Evolutionary conservation across 2,113 vertebrate genomes (phyloP).

Genomic region (Rousettus leschenaultii): DNA sequence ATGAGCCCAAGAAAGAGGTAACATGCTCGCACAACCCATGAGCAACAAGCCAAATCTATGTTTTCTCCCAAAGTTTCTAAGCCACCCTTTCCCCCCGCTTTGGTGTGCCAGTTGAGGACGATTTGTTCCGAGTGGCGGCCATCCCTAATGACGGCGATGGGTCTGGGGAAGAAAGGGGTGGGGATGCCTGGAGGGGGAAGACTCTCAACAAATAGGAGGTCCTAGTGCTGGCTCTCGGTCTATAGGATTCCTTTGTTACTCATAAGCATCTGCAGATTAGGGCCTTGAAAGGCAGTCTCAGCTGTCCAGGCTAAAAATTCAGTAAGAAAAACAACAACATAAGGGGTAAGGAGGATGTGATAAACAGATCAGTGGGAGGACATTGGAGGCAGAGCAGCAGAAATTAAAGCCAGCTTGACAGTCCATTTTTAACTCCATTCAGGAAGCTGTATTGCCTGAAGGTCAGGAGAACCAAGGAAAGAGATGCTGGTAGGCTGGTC

Average conservation of each 20-base stretch:
- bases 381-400: conserved; percentile 13
- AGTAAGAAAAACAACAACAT: conserved; percentile 15
- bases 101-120: neutral
- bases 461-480: conserved; percentile 36
- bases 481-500: conserved; percentile 28
- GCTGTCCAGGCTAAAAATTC: conserved; percentile 33
- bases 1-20: neutral
- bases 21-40: rapidly evolving
- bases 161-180: neutral
- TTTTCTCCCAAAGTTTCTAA: neutral
- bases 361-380: conserved; percentile 57
- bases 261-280: conserved; percentile 21
- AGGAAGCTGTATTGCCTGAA: conserved; percentile 60
- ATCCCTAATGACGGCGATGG: neutral
- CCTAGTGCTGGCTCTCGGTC: neutral
- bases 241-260: neutral
- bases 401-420: conserved; percentile 50
- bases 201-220: neutral
- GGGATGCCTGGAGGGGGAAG: too few relatives aligned
- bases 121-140: neutral
- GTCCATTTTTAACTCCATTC: conserved; percentile 61
- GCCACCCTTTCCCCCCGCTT: too few relatives aligned
- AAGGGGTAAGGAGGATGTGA: conserved; percentile 20
- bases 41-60: neutral
- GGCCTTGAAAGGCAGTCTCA: neutral